Evolutionary conservation across 1,140 invertebrate genomes (phyloP).

Genomic region (Drosophila arizonae): DNA sequence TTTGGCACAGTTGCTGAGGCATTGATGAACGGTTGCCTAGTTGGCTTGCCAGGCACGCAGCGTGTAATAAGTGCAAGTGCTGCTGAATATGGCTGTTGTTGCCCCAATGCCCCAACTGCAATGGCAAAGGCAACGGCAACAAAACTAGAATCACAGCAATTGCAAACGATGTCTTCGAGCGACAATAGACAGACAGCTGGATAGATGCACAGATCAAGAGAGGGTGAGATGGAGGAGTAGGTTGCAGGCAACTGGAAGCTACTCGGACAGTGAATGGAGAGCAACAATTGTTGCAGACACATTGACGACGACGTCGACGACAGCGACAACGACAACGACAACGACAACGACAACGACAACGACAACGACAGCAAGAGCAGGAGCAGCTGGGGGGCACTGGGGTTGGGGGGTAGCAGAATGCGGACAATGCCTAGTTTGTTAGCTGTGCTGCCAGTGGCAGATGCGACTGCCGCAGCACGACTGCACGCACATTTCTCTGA

Average conservation of each 20-base stretch:
- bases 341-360: slow-evolving; percentile 38
- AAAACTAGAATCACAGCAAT: slow-evolving; percentile 63
- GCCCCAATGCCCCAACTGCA: slow-evolving; percentile 60
- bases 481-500: slow-evolving; percentile 56
- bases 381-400: slow-evolving; percentile 3
- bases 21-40: slow-evolving; percentile 26
- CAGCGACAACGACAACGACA: slow-evolving; percentile 28
- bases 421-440: slow-evolving; percentile 11
- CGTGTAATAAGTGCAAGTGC: slow-evolving; percentile 66
- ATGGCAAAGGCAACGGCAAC: slow-evolving; percentile 25
- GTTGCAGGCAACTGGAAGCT: neutral
- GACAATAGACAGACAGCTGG: slow-evolving; percentile 23
- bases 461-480: slow-evolving; percentile 40
- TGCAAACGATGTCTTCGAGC: slow-evolving; percentile 55
- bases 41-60: slow-evolving; percentile 55
- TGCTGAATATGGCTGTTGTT: slow-evolving; percentile 33
- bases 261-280: slow-evolving; percentile 64
- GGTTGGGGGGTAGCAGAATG: no score
- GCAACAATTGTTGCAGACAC: slow-evolving; percentile 80
- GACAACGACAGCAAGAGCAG: slow-evolving; percentile 25
- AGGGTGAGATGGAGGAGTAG: slow-evolving; percentile 7
- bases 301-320: slow-evolving; percentile 59
- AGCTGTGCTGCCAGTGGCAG: slow-evolving; percentile 50
- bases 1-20: slow-evolving; percentile 22
- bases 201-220: slow-evolving; percentile 6